Conservation (phyloP, 1,140 invertebrate genomes). For the Anoplophora glabripennis region DNA sequence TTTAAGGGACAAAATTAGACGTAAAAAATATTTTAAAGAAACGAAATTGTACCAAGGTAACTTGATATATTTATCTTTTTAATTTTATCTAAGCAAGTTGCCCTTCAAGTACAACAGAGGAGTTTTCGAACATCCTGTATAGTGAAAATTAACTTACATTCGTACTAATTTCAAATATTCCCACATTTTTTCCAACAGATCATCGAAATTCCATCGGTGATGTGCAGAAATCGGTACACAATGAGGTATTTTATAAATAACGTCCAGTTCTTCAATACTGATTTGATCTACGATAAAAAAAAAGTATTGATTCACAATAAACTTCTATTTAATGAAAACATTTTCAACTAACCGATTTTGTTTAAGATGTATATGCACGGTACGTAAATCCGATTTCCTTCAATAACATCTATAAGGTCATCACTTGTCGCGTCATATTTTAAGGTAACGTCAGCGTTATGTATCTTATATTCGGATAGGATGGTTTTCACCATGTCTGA, state of each 20-base stretch:
- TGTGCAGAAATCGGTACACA: slow-evolving; percentile 99
- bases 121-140: no score
- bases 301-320: slow-evolving; percentile 11
- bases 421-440: slow-evolving; percentile 95
- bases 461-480: slow-evolving; percentile 96
- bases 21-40: no score
- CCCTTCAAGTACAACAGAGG: no score
- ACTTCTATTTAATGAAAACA: background rate
- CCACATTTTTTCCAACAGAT: slow-evolving; percentile 99
- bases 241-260: slow-evolving; percentile 99
- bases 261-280: slow-evolving; percentile 93
- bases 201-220: slow-evolving; percentile 99
- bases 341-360: slow-evolving; percentile 78
- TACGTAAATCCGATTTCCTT: slow-evolving; percentile 97
- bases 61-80: no score
- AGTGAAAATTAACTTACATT: slow-evolving; percentile 83
- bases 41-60: no score
- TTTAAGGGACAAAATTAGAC: no score
- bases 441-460: slow-evolving; percentile 96
- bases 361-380: slow-evolving; percentile 99
- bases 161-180: slow-evolving; percentile 92
- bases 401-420: slow-evolving; percentile 97
- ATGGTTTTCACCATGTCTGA: slow-evolving; percentile 94
- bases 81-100: no score
- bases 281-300: slow-evolving; percentile 77